Evolutionary conservation across 1,140 invertebrate genomes (phyloP), one percentile per base, ranked within the genome.

Genomic region (Diachasmimorpha longicaudata): DNA sequence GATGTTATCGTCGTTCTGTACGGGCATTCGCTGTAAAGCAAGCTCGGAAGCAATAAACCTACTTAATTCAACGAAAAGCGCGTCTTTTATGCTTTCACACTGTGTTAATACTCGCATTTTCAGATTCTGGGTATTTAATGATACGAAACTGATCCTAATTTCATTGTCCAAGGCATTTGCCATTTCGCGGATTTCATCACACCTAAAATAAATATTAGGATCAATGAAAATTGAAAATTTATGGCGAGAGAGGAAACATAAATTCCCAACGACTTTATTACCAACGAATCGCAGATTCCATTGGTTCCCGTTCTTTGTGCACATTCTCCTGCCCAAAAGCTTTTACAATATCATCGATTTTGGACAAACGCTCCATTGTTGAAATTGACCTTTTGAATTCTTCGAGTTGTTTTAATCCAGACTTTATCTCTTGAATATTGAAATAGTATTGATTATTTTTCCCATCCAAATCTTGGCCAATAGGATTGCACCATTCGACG

Each of bases 81-180:
- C 67, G 13, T 79, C 74, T 76, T 72, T 73, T 36, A 75, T 66
- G 37, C 55, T 37, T 63, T 79, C 72, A 75, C 76, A 78, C 13
- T 71, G 58, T n/a, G 52, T 31, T 25, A 67, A n/a, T 25, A 75
- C 4, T 46, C 37, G 14, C 11, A n/a, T 14, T 71, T 78, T 78
- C 48, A 74, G 48, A 11, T 48, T 52, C 37, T 14, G 19, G 36
- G 68, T 74, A 39, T 75, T 67, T 36, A 78, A 16, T 9, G 10
- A 42, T 36, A 78, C 8, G 21, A 75, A 78, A 67, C 66, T 8
- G 19, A 75, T 52, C 5, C 58, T 39, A 1, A 78, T 55, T 21
- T 70, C 42, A 23, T 75, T 25, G 39, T 36, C 42, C n/a, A 76
- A 42, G 14, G 16, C 42, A 37, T 21, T 8, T 39, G 48, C 48